These are phyloP conservation scores for Creontiades dilutus DNA, from an alignment of 2,888 invertebrate species.

Conservation along the genomic window DNA sequence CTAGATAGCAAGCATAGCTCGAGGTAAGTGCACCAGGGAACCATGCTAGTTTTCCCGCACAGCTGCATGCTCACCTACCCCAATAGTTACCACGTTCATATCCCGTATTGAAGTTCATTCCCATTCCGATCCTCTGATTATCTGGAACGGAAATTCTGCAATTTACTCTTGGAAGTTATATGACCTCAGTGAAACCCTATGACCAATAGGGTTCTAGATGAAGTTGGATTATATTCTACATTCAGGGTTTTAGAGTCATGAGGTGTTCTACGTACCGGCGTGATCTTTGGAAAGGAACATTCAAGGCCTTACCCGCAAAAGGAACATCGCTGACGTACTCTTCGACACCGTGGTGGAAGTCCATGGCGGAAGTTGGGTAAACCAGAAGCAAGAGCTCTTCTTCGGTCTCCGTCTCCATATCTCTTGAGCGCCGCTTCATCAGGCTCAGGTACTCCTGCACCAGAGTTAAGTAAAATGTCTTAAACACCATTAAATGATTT, in stretches of 20 bases:
- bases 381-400: slow-evolving; percentile 81
- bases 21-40: slow-evolving; percentile 54
- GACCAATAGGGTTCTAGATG: not conserved
- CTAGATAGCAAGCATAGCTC: slow-evolving; percentile 52
- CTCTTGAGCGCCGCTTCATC: slow-evolving; percentile 87
- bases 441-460: slow-evolving; percentile 84
- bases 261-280: too few species aligned
- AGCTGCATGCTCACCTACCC: slow-evolving; percentile 68
- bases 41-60: slow-evolving; percentile 53
- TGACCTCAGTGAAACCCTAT: not conserved
- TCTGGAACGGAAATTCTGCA: slow-evolving; percentile 64
- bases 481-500: not conserved
- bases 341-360: slow-evolving; percentile 83
- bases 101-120: slow-evolving; percentile 46
- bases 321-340: slow-evolving; percentile 92
- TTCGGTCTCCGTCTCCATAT: slow-evolving; percentile 91
- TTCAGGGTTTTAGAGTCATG: not conserved
- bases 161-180: slow-evolving; percentile 40
- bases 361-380: slow-evolving; percentile 82
- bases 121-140: slow-evolving; percentile 50
- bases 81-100: slow-evolving; percentile 60
- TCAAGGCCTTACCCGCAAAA: slow-evolving; percentile 86
- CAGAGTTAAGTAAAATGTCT: not conserved
- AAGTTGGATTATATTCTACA: not conserved
- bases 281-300: not conserved